Base-by-base conservation (phyloP, 2,113 vertebrate species). In the Ia io region DNA sequence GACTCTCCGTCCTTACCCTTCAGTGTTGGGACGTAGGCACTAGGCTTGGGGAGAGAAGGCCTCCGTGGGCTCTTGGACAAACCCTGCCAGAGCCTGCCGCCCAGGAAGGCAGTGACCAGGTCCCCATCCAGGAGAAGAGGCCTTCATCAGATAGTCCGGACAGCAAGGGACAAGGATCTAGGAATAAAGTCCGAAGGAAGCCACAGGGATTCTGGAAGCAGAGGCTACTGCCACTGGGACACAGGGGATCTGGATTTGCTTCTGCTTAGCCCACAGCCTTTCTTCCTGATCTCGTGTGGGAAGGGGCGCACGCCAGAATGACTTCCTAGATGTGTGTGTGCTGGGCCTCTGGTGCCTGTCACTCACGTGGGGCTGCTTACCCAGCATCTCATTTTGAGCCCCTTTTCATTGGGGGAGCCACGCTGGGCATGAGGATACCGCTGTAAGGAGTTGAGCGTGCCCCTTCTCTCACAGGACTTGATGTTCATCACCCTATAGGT, bases 401-500 rank as follows among this genome's bases (percentile, higher is more conserved):
- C 44, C 25, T 14, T 47, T 30, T 51, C 53, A 1, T 7, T 13
- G 1, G 25, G 18, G 63, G 67, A 71, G 23, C 77, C 0, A 0
- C 2, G 25, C n/a, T 35, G 61, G 47, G 35, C 51, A 47, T 14
- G 40, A 23, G 17, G 56, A 9, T 4, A 1, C 44, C 1, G 12
- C 25, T 35, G 37, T 8, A 10, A 53, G 11, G 20, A 42, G 28
- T 59, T 30, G 20, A n/a, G 7, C 0, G 0, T 2, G 6, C 4
- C 61, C 25, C 37, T 44, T 35, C 17, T 70, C 14, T 11, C 6
- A 1, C 20, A 11, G 12, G 47, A 10, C 22, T 4, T 25, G 22
- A 0, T 2, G 0, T 0, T 20, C 12, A 0, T 30, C 3, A 0
- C 44, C 25, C 37, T 25, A 1, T 18, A 1, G 3, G 20, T 28